Conservation (phyloP, 2,888 invertebrate genomes). For the Mylabris sibirica region DNA sequence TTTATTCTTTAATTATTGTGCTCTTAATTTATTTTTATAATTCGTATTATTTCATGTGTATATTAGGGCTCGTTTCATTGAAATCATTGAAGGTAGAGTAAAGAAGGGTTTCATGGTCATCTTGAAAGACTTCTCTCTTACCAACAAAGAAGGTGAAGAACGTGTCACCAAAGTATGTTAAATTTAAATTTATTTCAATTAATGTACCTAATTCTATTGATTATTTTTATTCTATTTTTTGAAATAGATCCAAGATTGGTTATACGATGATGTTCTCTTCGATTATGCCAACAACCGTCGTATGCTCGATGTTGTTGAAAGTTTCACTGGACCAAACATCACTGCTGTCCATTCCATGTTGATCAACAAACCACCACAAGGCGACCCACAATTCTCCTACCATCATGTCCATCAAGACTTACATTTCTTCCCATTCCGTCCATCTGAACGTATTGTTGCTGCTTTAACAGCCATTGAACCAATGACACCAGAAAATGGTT, state of each 20-base stretch:
- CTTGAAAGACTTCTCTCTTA: constrained; percentile 74
- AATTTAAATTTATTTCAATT: constrained; percentile 10
- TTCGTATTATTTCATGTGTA: background rate
- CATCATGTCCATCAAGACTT: constrained; percentile 81
- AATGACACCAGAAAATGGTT: constrained; percentile 78
- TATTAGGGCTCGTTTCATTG: constrained; percentile 71
- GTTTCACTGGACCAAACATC: constrained; percentile 78
- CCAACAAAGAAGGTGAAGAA: constrained; percentile 69
- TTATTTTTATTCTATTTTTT: constrained; percentile 44
- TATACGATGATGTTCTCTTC: constrained; percentile 75
- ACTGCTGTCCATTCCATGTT: constrained; percentile 86
- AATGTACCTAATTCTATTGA: constrained; percentile 38
- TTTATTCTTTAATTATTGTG: background rate
- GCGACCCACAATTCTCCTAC: constrained; percentile 67
- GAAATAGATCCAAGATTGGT: constrained; percentile 75
- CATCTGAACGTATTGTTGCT: constrained; percentile 79
- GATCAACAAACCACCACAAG: constrained; percentile 88
- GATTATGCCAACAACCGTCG: constrained; percentile 71
- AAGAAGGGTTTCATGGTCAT: constrained; percentile 64
- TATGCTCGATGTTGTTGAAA: constrained; percentile 73
- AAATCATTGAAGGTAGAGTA: constrained; percentile 71
- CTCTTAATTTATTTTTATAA: background rate
- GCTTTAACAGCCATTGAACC: constrained; percentile 89
- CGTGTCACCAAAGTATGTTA: constrained; percentile 73
- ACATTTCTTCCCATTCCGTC: constrained; percentile 88